Base-by-base conservation (phyloP, 2,888 invertebrate species). In the Eupithecia dodoneata region DNA sequence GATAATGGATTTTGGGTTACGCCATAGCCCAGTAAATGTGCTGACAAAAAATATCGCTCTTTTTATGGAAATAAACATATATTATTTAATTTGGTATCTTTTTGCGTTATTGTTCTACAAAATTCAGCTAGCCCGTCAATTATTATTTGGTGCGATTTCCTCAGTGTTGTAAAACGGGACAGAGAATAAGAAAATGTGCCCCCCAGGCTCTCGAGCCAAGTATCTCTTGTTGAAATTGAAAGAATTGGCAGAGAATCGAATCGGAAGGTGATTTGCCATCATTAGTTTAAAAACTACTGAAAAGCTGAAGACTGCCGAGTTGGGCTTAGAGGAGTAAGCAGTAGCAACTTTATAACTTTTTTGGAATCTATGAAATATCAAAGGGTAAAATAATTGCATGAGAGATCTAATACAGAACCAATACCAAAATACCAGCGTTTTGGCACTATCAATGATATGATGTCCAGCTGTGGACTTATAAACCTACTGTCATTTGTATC, bases 191-290 rank as follows among this genome's bases (percentile, higher is more conserved):
- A 45, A 44, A 73, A 47, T 55, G 72, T 77, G 75, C 55, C 18
- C 77, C 66, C 71, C 73, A 75, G 75, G 77, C 66, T 52, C 65
- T 44, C 41, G 67, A 71, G 59, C 49, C 72, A 73, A 75, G 73
- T 73, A 77, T 71, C 75, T 66, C 75, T 77, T 65, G 30, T 41
- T n/a, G 71, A 59, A 72, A 75, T 73, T 73, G 73, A 71, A 78
- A 75, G 75, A 78, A 78, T 78, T 78, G 77, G 66, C 75, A 75
- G 70, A 75, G 73, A 73, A 71, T 70, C 72, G 73, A 77, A 75
- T 18, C 18, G 55, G 55, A 59, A 59, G 55, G 55, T 59, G n/a
- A 59, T 73, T 78, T 71, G 71, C 75, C 73, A 73, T 75, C 73
- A 75, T 72, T 70, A 65, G 12, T 78, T 75, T 73, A 12, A 66